phyloP scores from a whole-genome alignment of 2,888 invertebrate species.

The Lingula anatina region DNA sequence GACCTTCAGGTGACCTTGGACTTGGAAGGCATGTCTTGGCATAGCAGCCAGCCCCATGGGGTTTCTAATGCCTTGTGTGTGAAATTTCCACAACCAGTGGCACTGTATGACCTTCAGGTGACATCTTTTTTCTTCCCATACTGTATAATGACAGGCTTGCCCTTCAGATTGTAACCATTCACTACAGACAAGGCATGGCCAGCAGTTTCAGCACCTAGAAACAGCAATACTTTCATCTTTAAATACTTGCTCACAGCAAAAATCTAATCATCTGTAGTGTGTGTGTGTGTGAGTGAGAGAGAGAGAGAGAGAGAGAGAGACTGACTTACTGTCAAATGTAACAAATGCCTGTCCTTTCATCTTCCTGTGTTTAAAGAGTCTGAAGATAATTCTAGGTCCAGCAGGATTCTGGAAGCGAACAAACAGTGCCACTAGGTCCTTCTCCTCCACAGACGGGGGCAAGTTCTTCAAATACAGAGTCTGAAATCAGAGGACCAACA shows the following conservation, averaged over 20 bases:
- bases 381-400: constrained; percentile 20
- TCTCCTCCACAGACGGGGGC: constrained; percentile 25
- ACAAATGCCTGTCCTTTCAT: constrained; percentile 49
- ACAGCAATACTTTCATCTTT: no score
- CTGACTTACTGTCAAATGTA: constrained; percentile 32
- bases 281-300: no score
- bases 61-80: no score
- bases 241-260: not conserved
- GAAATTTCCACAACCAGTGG: no score
- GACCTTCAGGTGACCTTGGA: no score
- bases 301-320: not conserved
- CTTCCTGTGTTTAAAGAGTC: constrained; percentile 33
- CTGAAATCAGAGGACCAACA: constrained; percentile 20
- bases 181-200: constrained; percentile 24
- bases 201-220: constrained; percentile 23
- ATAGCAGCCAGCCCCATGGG: no score
- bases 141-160: constrained; percentile 38
- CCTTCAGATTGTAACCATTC: constrained; percentile 38
- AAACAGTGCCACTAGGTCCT: constrained; percentile 37
- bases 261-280: not conserved
- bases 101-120: no score
- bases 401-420: constrained; percentile 21
- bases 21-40: not conserved
- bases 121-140: constrained; percentile 37
- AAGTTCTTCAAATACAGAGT: constrained; percentile 44